These are phyloP conservation scores for Nothoprocta perdicaria DNA, from an alignment of 2,113 vertebrate species.

Conservation along the genomic window DNA sequence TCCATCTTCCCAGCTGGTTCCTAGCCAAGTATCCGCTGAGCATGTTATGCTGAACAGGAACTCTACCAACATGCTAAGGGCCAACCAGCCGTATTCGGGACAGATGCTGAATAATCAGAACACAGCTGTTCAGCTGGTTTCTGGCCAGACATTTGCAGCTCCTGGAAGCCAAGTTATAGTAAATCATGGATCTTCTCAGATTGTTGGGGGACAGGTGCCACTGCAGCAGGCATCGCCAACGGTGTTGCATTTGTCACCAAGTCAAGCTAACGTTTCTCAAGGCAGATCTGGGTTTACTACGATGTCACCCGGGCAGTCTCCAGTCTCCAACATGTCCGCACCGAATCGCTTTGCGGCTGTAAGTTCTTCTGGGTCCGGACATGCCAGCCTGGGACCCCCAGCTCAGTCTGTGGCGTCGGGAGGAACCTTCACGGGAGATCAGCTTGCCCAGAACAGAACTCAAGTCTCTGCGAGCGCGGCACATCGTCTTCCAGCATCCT, in stretches of 20 bases:
- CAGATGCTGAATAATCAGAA: conserved; percentile 90
- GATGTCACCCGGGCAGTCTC: conserved; percentile 71
- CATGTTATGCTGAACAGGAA: conserved; percentile 83
- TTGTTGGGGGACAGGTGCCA: conserved; percentile 82
- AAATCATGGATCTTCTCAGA: conserved; percentile 85
- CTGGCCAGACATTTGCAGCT: conserved; percentile 88
- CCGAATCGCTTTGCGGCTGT: conserved; percentile 84
- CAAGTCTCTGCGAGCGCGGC: conserved; percentile 79
- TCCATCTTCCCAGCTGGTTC: conserved; percentile 79
- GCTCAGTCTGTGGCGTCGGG: conserved; percentile 76
- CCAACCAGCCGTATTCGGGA: conserved; percentile 84
- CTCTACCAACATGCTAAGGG: conserved; percentile 81
- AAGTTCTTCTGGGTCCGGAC: conserved; percentile 80
- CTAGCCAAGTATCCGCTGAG: conserved; percentile 80
- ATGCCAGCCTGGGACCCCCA: conserved; percentile 72
- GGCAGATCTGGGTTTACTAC: conserved; percentile 78
- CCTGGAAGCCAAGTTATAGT: conserved; percentile 89
- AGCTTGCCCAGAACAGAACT: conserved; percentile 78
- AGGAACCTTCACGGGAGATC: conserved; percentile 77
- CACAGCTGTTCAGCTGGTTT: conserved; percentile 88
- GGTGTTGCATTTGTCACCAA: conserved; percentile 83
- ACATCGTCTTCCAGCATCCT: conserved; percentile 89
- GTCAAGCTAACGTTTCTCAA: conserved; percentile 80
- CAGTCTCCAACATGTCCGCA: conserved; percentile 78
- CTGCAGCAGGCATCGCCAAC: conserved; percentile 84